Evolutionary conservation across 1,140 invertebrate genomes (phyloP).

Genomic region (Steinernema feltiae): DNA sequence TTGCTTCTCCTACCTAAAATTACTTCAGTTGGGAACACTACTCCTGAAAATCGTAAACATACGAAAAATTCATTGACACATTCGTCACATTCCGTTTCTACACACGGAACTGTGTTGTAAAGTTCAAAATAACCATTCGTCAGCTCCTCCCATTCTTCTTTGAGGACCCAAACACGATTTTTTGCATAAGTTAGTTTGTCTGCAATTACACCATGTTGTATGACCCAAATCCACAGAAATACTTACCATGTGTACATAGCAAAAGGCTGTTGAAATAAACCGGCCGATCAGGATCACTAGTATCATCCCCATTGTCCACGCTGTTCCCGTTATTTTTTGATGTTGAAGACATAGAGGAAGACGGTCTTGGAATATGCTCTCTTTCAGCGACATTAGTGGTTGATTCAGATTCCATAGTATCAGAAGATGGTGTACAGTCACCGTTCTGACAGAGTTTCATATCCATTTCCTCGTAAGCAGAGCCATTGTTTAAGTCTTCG

Average conservation of each 20-base stretch:
- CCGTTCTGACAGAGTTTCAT: neutral
- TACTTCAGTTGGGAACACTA: neutral
- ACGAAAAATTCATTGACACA: conserved; percentile 2
- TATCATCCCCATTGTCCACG: neutral
- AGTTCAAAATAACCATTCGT: neutral
- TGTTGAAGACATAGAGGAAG: neutral
- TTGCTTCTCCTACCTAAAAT: neutral
- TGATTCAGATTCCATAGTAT: neutral
- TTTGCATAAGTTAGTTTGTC: neutral
- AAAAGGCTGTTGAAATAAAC: neutral
- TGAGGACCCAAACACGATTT: neutral
- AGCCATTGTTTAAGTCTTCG: neutral
- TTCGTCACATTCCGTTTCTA: neutral
- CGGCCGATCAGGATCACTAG: neutral
- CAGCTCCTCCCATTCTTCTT: neutral
- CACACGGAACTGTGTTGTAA: neutral
- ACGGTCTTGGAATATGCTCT: neutral
- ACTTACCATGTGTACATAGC: neutral
- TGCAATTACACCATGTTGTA: no score
- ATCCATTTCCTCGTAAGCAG: neutral
- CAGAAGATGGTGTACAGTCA: neutral
- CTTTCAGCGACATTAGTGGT: neutral
- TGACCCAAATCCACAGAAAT: neutral
- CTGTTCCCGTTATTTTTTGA: neutral
- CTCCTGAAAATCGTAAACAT: neutral